phyloP scores from a whole-genome alignment of 2,888 invertebrate genomes.

The Drosophila engyochracea region DNA sequence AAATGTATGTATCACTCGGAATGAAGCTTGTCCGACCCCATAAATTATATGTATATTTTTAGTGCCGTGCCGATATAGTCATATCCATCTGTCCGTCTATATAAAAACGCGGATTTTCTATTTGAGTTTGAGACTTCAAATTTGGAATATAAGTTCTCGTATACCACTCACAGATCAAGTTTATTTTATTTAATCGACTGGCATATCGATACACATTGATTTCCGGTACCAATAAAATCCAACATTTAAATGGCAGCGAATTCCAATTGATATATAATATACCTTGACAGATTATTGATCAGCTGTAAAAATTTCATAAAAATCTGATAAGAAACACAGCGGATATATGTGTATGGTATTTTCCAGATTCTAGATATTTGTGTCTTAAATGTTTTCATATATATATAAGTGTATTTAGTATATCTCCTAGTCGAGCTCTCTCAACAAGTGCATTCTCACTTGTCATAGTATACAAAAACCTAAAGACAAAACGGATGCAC shows the following conservation, averaged over 20 bases:
- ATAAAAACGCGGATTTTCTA: neutral
- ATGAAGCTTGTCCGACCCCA: neutral
- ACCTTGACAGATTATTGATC: neutral
- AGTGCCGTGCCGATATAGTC: neutral
- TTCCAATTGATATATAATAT: neutral
- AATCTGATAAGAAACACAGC: rapidly evolving
- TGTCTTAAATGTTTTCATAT: neutral
- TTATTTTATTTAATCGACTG: no score
- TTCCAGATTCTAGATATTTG: neutral
- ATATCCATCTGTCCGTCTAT: neutral
- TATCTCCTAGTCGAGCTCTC: neutral
- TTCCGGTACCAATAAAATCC: neutral
- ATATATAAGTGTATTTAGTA: neutral
- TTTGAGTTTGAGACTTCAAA: neutral
- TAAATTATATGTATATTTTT: neutral
- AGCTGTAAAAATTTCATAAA: neutral
- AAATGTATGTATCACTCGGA: neutral
- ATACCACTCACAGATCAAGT: no score
- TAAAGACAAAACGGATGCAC: neutral
- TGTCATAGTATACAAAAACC: neutral
- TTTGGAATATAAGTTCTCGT: neutral
- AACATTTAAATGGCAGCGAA: neutral
- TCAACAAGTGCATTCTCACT: neutral
- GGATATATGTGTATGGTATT: neutral
- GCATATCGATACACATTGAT: neutral